A percentile compares a stretch with the other conserved stretches of the same genome.
phyloP scores from a whole-genome alignment of 2,888 invertebrate species.

The Lasioglossum leucozonium region DNA sequence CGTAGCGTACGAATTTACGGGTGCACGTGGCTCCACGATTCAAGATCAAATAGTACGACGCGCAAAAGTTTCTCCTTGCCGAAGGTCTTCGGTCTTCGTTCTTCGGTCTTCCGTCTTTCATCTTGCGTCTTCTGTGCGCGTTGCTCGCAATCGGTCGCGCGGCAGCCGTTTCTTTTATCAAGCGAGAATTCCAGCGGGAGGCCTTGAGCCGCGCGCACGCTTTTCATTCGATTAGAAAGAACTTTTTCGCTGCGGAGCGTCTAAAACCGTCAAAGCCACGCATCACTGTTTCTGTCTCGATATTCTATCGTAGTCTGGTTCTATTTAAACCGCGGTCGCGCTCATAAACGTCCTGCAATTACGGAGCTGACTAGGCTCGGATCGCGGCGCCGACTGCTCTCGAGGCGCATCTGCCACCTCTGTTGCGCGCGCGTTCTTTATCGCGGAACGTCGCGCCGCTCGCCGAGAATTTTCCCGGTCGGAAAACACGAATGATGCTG shows the following conservation, averaged over 20 bases:
- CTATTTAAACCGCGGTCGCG: not conserved
- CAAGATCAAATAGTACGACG: constrained; percentile 41
- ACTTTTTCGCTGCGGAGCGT: not conserved
- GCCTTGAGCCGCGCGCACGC: not conserved
- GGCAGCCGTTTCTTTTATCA: constrained; percentile 13
- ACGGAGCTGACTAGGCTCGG: not conserved
- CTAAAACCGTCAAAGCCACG: not conserved
- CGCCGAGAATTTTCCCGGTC: not conserved
- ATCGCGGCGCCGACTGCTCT: not conserved
- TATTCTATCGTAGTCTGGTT: not conserved
- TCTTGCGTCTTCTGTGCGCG: constrained; percentile 25
- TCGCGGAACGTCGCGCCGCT: not conserved
- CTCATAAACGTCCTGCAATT: not conserved
- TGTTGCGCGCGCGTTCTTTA: not conserved
- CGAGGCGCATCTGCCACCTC: not conserved
- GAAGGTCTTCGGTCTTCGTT: constrained; percentile 38
- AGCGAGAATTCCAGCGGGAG: not conserved
- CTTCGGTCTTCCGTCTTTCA: not conserved
- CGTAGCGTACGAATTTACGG: constrained; percentile 21
- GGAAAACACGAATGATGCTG: no score
- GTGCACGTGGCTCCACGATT: constrained; percentile 31
- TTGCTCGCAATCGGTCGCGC: not conserved
- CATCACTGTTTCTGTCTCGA: not conserved
- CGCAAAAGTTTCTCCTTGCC: constrained; percentile 48
- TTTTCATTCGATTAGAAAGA: not conserved